Base-by-base conservation (phyloP, 1,140 invertebrate species). In the Cepaea nemoralis region DNA sequence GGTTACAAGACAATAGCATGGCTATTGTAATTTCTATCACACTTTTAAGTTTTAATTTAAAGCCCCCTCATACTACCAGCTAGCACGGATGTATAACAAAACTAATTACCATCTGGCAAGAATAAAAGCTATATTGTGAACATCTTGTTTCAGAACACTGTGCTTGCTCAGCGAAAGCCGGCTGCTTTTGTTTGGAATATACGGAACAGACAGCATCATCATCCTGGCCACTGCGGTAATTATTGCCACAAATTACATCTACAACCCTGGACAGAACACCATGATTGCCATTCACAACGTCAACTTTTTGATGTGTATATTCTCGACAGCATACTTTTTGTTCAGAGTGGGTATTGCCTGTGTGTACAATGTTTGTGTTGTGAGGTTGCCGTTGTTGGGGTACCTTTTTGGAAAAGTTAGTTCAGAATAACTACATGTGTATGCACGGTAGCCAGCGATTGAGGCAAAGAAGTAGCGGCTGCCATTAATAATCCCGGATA, bases 311-410 rank as follows among this genome's bases (percentile, higher is more conserved):
- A 16, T 78, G 8, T 24, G n/a, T 33, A 1, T 14, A 8, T 27
- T 78, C 35, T 8, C 39, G 12, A 45, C 76, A 67, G 24, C 31
- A n/a, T 78, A 78, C 35, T 71, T 1, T 6, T n/a, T 67, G 10
- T 55, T 77, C 19, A 45, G 55, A 48, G 74, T 77, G 35, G 55
- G 66, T 67, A 69, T 70, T 12, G 42, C 16, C 22, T 24, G 50
- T 22, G n/a, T 12, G 0, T 19, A 31, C 19, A 16, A 6, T 37
- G n/a, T 16, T 40, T 14, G 27, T 37, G 6, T 19, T 67, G 66
- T 67, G 37, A 37, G 35, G 12, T 82, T 66, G 33, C 37, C 37
- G 24, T 35, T 37, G 12, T 73, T 40, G 35, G 8, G 6, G 10
- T 73, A 35, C 37, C n/a, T 59, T 66, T 22, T 39, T 2, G n/a